phyloP scores from a whole-genome alignment of 2,888 invertebrate species.

The Andrena haemorrhoa region DNA sequence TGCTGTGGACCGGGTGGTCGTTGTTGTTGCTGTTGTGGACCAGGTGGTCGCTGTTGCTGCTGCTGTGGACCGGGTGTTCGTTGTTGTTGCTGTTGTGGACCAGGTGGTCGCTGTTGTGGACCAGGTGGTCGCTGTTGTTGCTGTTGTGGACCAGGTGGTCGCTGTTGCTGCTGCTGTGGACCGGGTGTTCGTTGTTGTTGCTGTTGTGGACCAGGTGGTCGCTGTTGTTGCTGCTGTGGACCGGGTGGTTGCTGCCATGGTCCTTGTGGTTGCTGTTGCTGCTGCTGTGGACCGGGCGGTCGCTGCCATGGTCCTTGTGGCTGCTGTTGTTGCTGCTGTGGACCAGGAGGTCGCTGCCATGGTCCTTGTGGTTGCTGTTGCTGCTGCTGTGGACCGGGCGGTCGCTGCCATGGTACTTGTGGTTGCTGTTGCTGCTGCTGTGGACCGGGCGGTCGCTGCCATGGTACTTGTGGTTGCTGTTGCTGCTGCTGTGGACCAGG shows the following conservation, averaged over 20 bases:
- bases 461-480: not conserved
- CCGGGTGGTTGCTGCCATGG: not conserved
- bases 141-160: no score
- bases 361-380: not conserved
- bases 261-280: not conserved
- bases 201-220: not conserved
- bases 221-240: not conserved
- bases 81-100: no score
- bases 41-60: no score
- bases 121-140: no score
- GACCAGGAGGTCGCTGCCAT: not conserved
- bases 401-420: no score
- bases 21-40: not conserved
- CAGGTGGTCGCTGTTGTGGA: no score
- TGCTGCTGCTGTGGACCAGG: slow-evolving; percentile 26
- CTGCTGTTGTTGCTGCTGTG: not conserved
- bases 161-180: not conserved
- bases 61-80: no score
- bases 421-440: no score
- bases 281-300: no score
- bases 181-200: slow-evolving; percentile 12
- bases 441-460: not conserved
- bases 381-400: no score
- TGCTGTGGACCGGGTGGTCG: not conserved
- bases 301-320: no score